These are phyloP conservation scores for Leptarthrus brevirostris DNA, from an alignment of 2,888 invertebrate species.

Conservation along the genomic window DNA sequence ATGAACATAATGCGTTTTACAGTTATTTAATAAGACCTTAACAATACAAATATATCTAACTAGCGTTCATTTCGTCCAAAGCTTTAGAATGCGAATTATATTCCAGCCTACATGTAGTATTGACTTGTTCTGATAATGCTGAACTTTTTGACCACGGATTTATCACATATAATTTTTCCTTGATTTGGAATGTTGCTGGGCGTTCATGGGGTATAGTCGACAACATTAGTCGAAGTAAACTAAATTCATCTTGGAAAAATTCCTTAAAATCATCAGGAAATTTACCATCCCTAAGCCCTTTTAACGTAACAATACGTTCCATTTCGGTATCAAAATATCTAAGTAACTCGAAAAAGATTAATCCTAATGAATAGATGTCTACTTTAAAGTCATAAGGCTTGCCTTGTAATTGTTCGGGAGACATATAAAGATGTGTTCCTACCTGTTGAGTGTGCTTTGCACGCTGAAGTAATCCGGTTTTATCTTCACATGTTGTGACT, in stretches of 20 bases:
- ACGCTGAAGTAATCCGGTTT: constrained; percentile 61
- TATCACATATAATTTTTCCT: constrained; percentile 53
- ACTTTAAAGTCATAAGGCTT: constrained; percentile 88
- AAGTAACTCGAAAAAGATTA: constrained; percentile 93
- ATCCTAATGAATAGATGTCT: constrained; percentile 93
- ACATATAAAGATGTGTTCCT: constrained; percentile 97
- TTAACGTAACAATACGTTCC: constrained; percentile 81
- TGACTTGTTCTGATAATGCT: not conserved
- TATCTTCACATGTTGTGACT: constrained; percentile 60
- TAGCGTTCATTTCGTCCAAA: constrained; percentile 1
- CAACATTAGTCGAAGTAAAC: constrained; percentile 81
- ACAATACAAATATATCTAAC: too few species aligned
- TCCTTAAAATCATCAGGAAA: constrained; percentile 78
- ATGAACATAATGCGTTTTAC: not conserved
- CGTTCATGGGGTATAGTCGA: constrained; percentile 77
- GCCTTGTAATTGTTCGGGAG: constrained; percentile 89
- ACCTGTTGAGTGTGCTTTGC: constrained; percentile 74
- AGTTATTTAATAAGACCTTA: too few species aligned
- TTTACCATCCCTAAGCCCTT: constrained; percentile 73
- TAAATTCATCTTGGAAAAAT: constrained; percentile 75
- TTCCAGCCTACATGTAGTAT: not conserved
- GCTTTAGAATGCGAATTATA: not conserved
- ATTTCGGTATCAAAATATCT: constrained; percentile 91
- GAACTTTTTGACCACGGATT: constrained; percentile 12
- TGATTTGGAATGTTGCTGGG: constrained; percentile 80